These are phyloP conservation scores for Parazoanthus swiftii DNA, from an alignment of 92 coral and sea anemone species.

Conservation along the genomic window DNA sequence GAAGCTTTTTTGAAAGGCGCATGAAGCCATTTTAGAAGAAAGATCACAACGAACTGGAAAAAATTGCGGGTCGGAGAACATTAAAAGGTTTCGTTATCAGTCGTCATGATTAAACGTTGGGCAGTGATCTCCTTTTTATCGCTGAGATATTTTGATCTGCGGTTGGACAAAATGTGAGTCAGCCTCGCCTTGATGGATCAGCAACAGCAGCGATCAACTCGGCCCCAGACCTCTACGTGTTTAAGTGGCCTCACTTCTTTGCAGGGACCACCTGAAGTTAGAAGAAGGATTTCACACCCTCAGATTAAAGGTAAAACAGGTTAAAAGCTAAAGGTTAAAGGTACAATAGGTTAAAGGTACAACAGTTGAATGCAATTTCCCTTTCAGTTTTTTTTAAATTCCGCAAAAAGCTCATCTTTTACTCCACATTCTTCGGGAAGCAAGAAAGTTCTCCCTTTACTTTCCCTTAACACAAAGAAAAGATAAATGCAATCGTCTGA, in stretches of 20 bases:
- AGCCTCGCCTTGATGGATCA: slow-evolving; percentile 20
- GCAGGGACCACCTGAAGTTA: slow-evolving; percentile 42
- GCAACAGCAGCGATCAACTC: slow-evolving; percentile 17
- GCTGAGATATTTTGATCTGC: not conserved
- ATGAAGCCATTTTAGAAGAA: not conserved
- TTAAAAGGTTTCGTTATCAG: too few relatives aligned
- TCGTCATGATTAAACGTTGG: not conserved
- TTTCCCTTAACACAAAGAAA: too few relatives aligned
- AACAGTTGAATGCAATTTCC: not conserved
- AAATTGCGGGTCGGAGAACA: too few relatives aligned
- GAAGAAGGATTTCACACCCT: slow-evolving; percentile 46
- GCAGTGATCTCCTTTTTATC: not conserved
- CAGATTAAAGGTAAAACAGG: too few relatives aligned
- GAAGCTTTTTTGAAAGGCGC: too few relatives aligned
- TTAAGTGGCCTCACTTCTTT: slow-evolving; percentile 20
- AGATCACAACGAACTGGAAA: not conserved
- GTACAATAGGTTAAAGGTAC: slow-evolving; percentile 17
- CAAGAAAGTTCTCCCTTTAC: too few relatives aligned
- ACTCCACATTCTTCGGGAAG: too few relatives aligned
- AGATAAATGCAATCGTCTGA: too few relatives aligned
- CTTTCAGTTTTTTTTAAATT: too few relatives aligned
- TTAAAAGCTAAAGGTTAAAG: too few relatives aligned
- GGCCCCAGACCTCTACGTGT: not conserved
- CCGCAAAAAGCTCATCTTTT: too few relatives aligned
- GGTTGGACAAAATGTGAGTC: not conserved